Base-by-base conservation (phyloP, 2,888 invertebrate species). In the Catocala fraxini region DNA sequence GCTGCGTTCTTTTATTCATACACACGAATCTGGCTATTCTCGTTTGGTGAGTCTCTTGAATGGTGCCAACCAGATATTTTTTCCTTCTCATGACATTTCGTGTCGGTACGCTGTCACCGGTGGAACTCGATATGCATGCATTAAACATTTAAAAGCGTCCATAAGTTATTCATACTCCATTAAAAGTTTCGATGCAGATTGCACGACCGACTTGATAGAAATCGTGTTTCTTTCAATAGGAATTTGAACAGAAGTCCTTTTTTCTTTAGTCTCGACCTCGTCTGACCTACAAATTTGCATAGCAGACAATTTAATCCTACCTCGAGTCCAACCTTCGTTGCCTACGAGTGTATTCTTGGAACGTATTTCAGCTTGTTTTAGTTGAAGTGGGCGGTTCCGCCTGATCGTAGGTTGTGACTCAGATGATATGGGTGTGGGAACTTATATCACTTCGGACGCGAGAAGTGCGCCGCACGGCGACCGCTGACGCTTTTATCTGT, bases 351-450 rank as follows among this genome's bases (percentile, higher is more conserved):
- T 75, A 75, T 88, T 87, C 88, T 83, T 71, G 77, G 83, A 89
- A 88, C 80, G 82, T 84, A 85, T 84, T 83, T 86, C 82, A 85
- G 84, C 70, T 75, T 77, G 84, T 84, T 87, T 88, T 86, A 86
- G 82, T 83, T 85, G 67, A 85, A 89, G 89, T 90, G 87, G 91
- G 91, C 87, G 91, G 87, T 81, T 79, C 83, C 81, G 75, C 67
- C 79, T 81, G 87, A 86, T 87, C 82, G 82, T 87, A 85, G 89
- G 88, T 89, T 83, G 85, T 90, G 89, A 90, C 81, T 89, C 89
- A 90, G 87, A 86, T 85, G 86, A 86, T 87, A 87, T 82, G 88
- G 86, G 85, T 89, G 89, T 90, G 90, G 88, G 91, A 90, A 91
- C 86, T 85, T 81, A 82, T 82, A 87, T 84, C 82, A 83, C 82